Percentiles rank a stretch among this genome's conserved stretches.
Conservation (phyloP, 2,113 vertebrate genomes). For the Prinia subflava region DNA sequence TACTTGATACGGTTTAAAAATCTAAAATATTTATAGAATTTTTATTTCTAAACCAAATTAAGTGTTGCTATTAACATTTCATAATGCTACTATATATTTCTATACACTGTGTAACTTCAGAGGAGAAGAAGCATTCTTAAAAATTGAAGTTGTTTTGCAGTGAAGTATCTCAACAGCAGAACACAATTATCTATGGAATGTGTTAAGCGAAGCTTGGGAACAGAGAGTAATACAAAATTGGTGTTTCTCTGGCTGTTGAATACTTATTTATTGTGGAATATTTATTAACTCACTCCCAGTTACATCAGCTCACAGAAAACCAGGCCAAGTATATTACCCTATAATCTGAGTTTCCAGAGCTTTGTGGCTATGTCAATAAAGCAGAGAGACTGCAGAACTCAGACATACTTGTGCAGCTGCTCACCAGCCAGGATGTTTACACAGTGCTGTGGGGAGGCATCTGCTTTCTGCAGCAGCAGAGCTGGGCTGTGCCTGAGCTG, state of each 20-base stretch:
- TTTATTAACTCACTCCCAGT: conserved; percentile 29
- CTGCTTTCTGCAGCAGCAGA: neutral
- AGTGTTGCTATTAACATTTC: neutral
- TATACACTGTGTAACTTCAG: neutral
- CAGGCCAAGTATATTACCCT: neutral
- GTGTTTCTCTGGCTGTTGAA: neutral
- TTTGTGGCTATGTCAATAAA: neutral
- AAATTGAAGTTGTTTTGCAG: neutral
- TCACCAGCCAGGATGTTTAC: neutral
- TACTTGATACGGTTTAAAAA: neutral
- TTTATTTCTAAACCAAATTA: neutral
- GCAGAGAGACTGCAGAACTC: neutral
- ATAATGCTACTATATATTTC: neutral
- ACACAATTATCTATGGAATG: neutral
- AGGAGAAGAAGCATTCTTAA: neutral
- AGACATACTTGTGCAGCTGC: neutral
- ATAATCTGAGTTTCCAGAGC: neutral
- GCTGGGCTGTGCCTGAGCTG: neutral
- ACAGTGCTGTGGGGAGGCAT: neutral
- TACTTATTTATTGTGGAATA: neutral
- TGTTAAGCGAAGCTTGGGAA: neutral
- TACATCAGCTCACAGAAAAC: conserved; percentile 9
- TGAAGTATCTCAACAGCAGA: neutral
- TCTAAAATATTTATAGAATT: neutral
- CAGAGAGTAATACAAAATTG: neutral